Conservation (phyloP, 2,888 invertebrate species). For the Saturnia pavonia region DNA sequence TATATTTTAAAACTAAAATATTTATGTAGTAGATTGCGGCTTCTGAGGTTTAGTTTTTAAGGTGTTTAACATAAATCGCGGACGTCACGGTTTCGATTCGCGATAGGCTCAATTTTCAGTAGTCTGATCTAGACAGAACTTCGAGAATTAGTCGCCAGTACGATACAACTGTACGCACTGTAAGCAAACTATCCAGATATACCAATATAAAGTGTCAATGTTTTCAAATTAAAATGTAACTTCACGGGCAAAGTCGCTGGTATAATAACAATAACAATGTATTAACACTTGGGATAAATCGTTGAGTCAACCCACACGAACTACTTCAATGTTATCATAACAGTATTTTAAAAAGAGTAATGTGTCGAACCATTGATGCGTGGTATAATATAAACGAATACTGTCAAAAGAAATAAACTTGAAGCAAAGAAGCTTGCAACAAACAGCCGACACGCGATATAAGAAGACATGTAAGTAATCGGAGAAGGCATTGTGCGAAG, state of each 20-base stretch:
- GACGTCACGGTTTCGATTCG: neutral
- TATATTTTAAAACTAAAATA: no score
- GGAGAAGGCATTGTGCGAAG: slow-evolving; percentile 77
- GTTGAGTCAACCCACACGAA: neutral
- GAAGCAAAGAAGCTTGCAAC: slow-evolving; percentile 51
- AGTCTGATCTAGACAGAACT: neutral
- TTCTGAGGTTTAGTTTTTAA: no score
- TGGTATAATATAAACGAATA: slow-evolving; percentile 54
- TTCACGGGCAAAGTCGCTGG: neutral
- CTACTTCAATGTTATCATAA: neutral
- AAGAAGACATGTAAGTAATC: slow-evolving; percentile 75
- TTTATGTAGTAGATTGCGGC: no score
- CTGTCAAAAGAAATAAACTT: slow-evolving; percentile 72
- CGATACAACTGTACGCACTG: neutral
- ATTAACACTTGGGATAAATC: neutral
- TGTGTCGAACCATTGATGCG: slow-evolving; percentile 60
- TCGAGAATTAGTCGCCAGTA: neutral
- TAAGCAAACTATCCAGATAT: neutral
- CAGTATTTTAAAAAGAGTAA: neutral
- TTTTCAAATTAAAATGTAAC: no score
- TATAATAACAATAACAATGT: neutral
- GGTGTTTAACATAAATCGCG: neutral
- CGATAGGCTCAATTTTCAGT: neutral
- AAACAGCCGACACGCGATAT: slow-evolving; percentile 66
- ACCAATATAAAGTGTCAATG: neutral